Conservation (phyloP, 2,113 vertebrate species). For the Ploceus nigricollis region DNA sequence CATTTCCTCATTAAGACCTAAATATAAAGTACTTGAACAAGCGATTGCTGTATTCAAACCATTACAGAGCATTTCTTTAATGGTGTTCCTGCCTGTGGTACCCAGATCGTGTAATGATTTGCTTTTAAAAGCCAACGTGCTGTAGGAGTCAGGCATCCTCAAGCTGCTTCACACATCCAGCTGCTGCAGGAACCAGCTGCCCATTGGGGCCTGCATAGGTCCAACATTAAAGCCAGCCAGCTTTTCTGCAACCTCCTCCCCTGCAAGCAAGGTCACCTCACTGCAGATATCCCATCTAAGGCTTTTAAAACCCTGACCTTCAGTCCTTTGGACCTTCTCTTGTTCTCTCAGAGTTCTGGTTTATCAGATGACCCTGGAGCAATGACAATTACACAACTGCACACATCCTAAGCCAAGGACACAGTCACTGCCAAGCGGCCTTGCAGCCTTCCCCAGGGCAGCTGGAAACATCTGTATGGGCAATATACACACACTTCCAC, state of each 20-base stretch:
- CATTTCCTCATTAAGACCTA: conserved; percentile 15
- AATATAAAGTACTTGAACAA: not conserved
- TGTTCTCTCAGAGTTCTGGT: not conserved
- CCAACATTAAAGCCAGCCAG: not conserved
- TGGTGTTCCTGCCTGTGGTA: not conserved
- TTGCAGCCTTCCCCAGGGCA: not conserved
- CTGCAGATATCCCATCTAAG: not conserved
- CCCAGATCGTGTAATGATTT: not conserved
- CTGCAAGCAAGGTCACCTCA: not conserved
- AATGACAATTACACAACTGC: not conserved
- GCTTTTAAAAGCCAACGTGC: not conserved
- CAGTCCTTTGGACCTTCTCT: not conserved
- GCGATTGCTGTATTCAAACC: not conserved
- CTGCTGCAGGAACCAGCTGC: not conserved
- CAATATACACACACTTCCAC: not conserved
- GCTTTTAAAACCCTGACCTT: not conserved
- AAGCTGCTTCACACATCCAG: not conserved
- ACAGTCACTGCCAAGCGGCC: not conserved
- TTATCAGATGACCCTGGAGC: not conserved
- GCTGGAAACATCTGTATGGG: not conserved
- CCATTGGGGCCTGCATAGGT: not conserved
- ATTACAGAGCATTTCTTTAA: not conserved
- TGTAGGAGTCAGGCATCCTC: not conserved
- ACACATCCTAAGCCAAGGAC: not conserved
- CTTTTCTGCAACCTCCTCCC: not conserved